Evolutionary conservation across 1,140 invertebrate species (phyloP).

Genomic region (Cherax destructor): DNA sequence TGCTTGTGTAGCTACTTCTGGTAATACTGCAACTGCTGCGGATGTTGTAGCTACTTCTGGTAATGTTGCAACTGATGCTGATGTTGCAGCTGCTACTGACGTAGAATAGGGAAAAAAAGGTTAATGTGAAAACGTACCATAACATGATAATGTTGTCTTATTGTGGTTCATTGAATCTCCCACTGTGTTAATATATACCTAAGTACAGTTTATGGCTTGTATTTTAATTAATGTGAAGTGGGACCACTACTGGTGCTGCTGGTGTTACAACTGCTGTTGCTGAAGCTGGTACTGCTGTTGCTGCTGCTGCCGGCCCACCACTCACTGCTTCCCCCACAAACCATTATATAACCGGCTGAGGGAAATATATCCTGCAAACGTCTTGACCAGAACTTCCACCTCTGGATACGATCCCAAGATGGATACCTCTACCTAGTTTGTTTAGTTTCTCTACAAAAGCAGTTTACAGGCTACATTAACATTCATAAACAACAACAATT

Average conservation of each 20-base stretch:
- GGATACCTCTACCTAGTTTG: not conserved
- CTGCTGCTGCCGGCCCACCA: not conserved
- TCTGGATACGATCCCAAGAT: conserved; percentile 44
- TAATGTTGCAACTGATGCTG: not conserved
- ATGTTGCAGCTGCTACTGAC: not conserved
- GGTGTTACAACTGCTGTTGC: not conserved
- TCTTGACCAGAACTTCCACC: conserved; percentile 39
- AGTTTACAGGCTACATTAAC: conserved; percentile 10
- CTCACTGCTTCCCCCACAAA: conserved; percentile 4
- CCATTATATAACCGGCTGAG: conserved; percentile 40
- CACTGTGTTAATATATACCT: too few relatives aligned
- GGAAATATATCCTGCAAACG: conserved; percentile 53
- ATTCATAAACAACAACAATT: not conserved
- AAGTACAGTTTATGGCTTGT: too few relatives aligned
- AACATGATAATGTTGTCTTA: too few relatives aligned
- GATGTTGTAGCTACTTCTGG: not conserved
- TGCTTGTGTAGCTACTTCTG: not conserved
- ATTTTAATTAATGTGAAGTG: too few relatives aligned
- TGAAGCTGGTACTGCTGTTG: not conserved
- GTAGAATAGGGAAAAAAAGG: not conserved
- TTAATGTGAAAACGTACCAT: too few relatives aligned
- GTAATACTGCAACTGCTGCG: not conserved
- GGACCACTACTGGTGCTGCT: not conserved
- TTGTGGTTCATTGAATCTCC: too few relatives aligned
- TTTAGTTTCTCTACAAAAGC: not conserved